A percentile compares a stretch with the other conserved stretches of the same genome.
These are phyloP conservation scores for Dynastes tityus DNA, from an alignment of 2,888 invertebrate species.

Conservation along the genomic window DNA sequence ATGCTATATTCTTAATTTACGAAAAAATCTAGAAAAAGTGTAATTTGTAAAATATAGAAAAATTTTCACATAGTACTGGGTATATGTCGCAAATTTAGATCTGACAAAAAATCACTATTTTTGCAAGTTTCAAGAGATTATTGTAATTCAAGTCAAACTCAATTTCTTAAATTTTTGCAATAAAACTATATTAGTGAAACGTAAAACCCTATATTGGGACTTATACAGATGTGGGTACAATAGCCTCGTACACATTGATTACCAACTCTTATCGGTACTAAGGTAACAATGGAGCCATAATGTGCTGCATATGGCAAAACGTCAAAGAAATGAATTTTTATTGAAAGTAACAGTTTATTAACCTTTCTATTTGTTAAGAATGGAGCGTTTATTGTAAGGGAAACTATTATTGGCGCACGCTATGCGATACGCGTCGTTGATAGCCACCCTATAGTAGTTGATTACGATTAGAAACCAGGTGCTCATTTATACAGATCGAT, in stretches of 20 bases:
- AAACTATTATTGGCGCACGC: constrained; percentile 37
- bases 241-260: too few relatives aligned
- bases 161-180: too few relatives aligned
- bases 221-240: background rate
- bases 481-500: constrained; percentile 45
- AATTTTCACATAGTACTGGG: too few relatives aligned
- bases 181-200: background rate
- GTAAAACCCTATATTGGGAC: background rate
- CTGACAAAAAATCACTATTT: too few relatives aligned
- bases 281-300: constrained; percentile 7
- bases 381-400: constrained; percentile 27
- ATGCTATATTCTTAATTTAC: too few relatives aligned
- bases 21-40: too few relatives aligned
- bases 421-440: constrained; percentile 39
- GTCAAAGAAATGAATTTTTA: constrained; percentile 13
- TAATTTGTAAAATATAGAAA: too few relatives aligned
- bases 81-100: too few relatives aligned
- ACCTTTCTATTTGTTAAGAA: constrained; percentile 26
- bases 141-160: too few relatives aligned
- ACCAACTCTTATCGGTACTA: background rate
- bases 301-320: background rate
- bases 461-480: constrained; percentile 45
- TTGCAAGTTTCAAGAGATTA: too few relatives aligned
- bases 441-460: constrained; percentile 40
- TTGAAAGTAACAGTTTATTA: constrained; percentile 37